Evolutionary conservation across 2,888 invertebrate genomes (phyloP), one percentile per base, ranked within the genome.

Genomic region (Caenorhabditis macrosperma): DNA sequence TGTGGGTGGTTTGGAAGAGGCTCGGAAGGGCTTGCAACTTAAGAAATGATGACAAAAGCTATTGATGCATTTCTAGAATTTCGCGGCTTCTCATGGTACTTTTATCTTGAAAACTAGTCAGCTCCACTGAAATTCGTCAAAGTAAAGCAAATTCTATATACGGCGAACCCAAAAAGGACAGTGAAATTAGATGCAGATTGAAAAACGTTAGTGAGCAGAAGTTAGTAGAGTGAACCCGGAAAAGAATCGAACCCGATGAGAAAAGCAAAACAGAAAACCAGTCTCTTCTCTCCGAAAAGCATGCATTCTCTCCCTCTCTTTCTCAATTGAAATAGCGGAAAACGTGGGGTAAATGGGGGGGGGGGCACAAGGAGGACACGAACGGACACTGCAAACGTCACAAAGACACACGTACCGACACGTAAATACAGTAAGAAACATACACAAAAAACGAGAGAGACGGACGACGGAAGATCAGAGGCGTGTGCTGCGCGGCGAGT

Each of bases 361-460:
- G 15, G 2, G 38, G 15, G 15, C 38, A n/a, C n/a, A n/a, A n/a
- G n/a, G n/a, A n/a, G 38, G 38, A 38, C 38, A 38, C 3, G 38
- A 12, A 38, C n/a, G 44, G 24, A 22, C 30, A 33, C 59, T 5
- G 38, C 17, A 48, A 46, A 17, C 22, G 63, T 7, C 44, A 60
- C 46, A 4, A 12, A 24, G 63, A 35, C 24, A 50, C 15, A 61
- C 7, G 46, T 30, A 33, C 30, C 20, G 46, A 64, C 0, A 41
- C n/a, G 46, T 17, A 72, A 30, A 46, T n/a, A 52, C 33, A 48
- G n/a, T n/a, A 48, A 33, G 38, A 69, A 69, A 69, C 68, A 60
- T 69, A 69, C 68, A 69, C 54, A 64, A 57, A 59, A 12, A 20
- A 20, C 35, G 44, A 46, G 50, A 26, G 17, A 64, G 28, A 30